These are phyloP conservation scores for Seriola quinqueradiata DNA, from an alignment of 2,113 vertebrate species.

Conservation along the genomic window DNA sequence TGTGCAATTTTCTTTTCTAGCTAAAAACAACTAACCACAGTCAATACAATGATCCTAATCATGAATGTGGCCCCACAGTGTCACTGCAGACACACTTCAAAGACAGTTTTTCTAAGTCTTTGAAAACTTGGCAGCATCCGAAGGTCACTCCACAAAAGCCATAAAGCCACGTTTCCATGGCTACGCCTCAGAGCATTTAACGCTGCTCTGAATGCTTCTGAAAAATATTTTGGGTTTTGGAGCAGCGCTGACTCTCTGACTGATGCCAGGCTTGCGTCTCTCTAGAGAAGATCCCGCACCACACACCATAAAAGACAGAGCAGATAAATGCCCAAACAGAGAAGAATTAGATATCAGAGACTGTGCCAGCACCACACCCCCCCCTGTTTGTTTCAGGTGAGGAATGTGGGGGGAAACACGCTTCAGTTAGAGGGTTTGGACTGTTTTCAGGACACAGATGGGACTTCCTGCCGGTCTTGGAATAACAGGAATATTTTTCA, in stretches of 20 bases:
- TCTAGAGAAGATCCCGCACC: slow-evolving; percentile 15
- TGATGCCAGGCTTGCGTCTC: slow-evolving; percentile 19
- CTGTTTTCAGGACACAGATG: slow-evolving; percentile 68
- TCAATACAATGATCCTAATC: not conserved
- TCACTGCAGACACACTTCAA: slow-evolving; percentile 30
- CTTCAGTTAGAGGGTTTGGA: slow-evolving; percentile 31
- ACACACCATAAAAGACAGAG: slow-evolving; percentile 1
- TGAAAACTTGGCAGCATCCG: slow-evolving; percentile 49
- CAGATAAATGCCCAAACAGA: not conserved
- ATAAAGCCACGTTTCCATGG: slow-evolving; percentile 57
- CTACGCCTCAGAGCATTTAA: slow-evolving; percentile 30
- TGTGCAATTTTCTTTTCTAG: not conserved
- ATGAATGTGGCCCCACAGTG: not conserved
- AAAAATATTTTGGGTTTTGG: slow-evolving; percentile 37
- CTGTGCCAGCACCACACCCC: slow-evolving; percentile 19
- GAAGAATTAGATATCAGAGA: not conserved
- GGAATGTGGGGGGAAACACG: slow-evolving; percentile 29
- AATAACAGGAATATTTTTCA: slow-evolving; percentile 67
- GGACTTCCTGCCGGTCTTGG: slow-evolving; percentile 66
- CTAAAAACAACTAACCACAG: not conserved
- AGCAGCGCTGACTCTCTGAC: not conserved
- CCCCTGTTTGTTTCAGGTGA: slow-evolving; percentile 46
- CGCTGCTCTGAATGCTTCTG: not conserved
- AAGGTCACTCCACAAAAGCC: slow-evolving; percentile 53
- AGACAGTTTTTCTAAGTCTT: slow-evolving; percentile 27